These are phyloP conservation scores for Crenichthys baileyi DNA, from an alignment of 2,797 vertebrate species.

Conservation along the genomic window DNA sequence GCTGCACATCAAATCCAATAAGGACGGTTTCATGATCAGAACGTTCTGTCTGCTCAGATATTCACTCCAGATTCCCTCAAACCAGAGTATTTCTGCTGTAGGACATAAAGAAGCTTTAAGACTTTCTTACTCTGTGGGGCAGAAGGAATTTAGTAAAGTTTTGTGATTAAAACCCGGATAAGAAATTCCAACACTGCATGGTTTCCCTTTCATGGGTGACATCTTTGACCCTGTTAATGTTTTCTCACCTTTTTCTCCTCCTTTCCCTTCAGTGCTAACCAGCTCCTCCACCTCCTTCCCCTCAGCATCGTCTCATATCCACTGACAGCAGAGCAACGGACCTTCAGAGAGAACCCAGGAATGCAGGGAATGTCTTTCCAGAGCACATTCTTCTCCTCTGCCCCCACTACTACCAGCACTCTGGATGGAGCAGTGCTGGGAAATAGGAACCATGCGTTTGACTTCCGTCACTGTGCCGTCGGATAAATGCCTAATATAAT, in stretches of 20 bases:
- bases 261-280: conserved; percentile 52
- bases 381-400: conserved; percentile 37
- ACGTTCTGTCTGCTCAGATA: neutral
- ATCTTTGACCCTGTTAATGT: conserved; percentile 29
- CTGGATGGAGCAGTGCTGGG: conserved; percentile 43
- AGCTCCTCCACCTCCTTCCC: conserved; percentile 40
- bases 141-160: no score
- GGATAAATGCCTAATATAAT: conserved; percentile 6
- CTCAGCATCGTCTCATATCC: neutral
- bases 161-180: no score
- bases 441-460: conserved; percentile 69
- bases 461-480: conserved; percentile 33
- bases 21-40: neutral
- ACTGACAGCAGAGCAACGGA: conserved; percentile 41
- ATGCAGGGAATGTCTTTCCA: conserved; percentile 75
- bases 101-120: neutral
- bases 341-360: conserved; percentile 71
- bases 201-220: conserved; percentile 4
- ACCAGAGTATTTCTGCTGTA: neutral
- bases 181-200: neutral
- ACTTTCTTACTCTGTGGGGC: neutral
- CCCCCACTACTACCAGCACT: neutral
- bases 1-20: neutral
- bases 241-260: conserved; percentile 46
- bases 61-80: neutral